Evolutionary conservation across 2,113 vertebrate genomes (phyloP).

Genomic region (Ariopsis seemanni): DNA sequence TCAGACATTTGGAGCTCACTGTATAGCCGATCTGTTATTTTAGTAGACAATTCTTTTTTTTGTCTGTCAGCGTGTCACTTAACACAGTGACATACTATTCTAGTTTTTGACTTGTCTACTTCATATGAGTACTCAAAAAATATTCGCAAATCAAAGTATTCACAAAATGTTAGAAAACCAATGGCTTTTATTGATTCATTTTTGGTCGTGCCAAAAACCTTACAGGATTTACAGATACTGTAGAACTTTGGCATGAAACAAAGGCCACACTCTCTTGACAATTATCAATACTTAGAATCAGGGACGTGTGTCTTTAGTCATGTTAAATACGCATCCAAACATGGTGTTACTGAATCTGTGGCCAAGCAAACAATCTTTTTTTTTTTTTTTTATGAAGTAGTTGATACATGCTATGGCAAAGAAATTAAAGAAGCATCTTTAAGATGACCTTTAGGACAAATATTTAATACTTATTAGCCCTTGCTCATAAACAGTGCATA

Average conservation of each 20-base stretch:
- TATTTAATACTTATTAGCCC: constrained; percentile 43
- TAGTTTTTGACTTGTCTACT: not conserved
- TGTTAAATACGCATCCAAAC: not conserved
- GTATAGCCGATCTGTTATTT: not conserved
- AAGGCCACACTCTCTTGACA: constrained; percentile 11
- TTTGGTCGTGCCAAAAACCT: not conserved
- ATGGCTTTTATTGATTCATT: not conserved
- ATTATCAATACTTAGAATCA: not conserved
- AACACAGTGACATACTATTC: not conserved
- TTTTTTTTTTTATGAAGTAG: constrained; percentile 40
- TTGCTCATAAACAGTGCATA: constrained; percentile 43
- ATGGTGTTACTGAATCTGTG: not conserved
- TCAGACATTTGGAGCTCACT: not conserved
- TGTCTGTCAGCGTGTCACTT: not conserved
- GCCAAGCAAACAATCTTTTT: constrained; percentile 50
- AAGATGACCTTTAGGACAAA: not conserved
- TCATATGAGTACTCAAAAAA: not conserved
- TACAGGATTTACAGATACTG: not conserved
- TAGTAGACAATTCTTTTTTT: not conserved
- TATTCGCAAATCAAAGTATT: not conserved
- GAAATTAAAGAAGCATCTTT: not conserved
- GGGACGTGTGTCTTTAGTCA: not conserved
- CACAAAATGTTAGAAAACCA: not conserved
- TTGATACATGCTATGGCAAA: not conserved
- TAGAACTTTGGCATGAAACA: not conserved